Percentiles rank a stretch among this genome's conserved stretches.
Conservation (phyloP, 2,113 vertebrate species). For the Rhodinocichla rosea region DNA sequence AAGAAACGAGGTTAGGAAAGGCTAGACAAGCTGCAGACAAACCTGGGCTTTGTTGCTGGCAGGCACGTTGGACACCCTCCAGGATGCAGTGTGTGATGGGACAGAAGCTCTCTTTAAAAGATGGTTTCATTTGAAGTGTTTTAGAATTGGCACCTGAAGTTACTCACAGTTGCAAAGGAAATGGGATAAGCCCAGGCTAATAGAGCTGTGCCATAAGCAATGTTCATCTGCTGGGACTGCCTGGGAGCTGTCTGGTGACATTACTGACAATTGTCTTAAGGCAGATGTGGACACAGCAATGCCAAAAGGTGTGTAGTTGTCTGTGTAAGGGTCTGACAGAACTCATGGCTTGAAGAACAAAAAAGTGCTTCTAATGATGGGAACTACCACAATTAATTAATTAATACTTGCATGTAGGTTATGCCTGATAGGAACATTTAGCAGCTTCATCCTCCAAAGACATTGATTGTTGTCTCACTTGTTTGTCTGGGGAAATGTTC, state of each 20-base stretch:
- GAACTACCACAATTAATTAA: background rate
- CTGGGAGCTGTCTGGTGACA: background rate
- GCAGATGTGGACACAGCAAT: background rate
- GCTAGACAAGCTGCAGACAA: background rate
- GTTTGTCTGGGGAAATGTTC: background rate
- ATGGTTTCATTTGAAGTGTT: background rate
- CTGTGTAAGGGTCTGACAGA: background rate
- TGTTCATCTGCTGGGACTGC: background rate
- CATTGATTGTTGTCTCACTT: background rate
- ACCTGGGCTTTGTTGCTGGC: background rate
- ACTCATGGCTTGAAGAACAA: background rate
- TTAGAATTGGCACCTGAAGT: background rate
- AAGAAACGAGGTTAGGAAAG: background rate
- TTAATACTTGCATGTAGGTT: background rate
- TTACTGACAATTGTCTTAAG: background rate
- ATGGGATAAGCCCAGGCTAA: background rate
- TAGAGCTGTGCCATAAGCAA: background rate
- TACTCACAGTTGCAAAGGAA: background rate
- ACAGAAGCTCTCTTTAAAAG: background rate
- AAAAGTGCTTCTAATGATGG: background rate
- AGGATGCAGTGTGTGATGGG: background rate
- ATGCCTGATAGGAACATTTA: background rate
- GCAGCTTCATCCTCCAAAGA: background rate
- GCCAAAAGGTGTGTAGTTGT: background rate
- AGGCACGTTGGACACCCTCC: background rate